A percentile compares a stretch with the other conserved stretches of the same genome.
Conservation (phyloP, 1,140 invertebrate species). For the Drosophila dunni region DNA sequence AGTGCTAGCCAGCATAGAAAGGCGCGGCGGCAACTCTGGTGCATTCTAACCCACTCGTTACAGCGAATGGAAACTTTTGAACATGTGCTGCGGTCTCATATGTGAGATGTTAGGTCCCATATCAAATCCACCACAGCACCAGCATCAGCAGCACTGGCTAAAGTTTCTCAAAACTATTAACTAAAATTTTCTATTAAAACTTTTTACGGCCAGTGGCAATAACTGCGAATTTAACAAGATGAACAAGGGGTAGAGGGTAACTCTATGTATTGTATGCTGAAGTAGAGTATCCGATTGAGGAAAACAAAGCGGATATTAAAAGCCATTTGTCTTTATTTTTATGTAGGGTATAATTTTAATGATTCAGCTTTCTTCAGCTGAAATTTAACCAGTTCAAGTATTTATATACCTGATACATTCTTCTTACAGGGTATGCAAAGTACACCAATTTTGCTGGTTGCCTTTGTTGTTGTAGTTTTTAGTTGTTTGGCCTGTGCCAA, state of each 20-base stretch:
- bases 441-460: constrained; percentile 47
- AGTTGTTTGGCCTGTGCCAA: constrained; percentile 51
- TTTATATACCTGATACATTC: not conserved
- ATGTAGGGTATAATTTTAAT: too few relatives aligned
- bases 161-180: constrained; percentile 76
- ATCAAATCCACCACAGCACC: constrained; percentile 76
- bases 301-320: too few relatives aligned
- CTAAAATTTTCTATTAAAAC: constrained; percentile 82
- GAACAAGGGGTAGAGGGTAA: not conserved
- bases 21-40: constrained; percentile 22
- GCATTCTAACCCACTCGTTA: constrained; percentile 27
- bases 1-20: constrained; percentile 15
- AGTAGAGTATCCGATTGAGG: too few relatives aligned
- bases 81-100: constrained; percentile 56
- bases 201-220: constrained; percentile 51
- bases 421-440: constrained; percentile 47
- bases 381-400: not conserved
- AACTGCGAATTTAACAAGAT: constrained; percentile 16
- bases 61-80: constrained; percentile 56
- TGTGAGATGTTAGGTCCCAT: constrained; percentile 60
- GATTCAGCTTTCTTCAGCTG: too few relatives aligned
- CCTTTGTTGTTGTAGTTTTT: constrained; percentile 42
- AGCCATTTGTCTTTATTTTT: too few relatives aligned
- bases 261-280: not conserved
- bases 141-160: constrained; percentile 35